Conservation (phyloP, 2,888 invertebrate species). For the Pecten maximus region DNA sequence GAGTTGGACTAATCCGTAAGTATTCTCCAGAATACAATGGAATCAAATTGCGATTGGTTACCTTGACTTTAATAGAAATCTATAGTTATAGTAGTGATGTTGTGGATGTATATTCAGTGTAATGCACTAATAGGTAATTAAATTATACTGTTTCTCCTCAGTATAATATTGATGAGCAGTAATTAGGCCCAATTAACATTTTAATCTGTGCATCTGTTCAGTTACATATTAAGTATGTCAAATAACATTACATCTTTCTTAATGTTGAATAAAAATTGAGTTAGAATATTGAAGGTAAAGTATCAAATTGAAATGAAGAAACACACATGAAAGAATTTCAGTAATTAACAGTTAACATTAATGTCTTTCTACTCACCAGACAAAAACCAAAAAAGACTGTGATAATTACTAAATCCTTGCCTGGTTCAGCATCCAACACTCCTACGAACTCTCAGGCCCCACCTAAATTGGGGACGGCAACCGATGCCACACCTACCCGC, state of each 20-base stretch:
- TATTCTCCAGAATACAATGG: slow-evolving; percentile 30
- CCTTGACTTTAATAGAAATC: not conserved
- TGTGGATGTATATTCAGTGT: too few relatives aligned
- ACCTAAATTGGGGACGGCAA: slow-evolving; percentile 12
- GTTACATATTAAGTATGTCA: too few relatives aligned
- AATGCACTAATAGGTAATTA: too few relatives aligned
- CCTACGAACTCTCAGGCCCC: slow-evolving; percentile 31
- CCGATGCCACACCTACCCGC: slow-evolving; percentile 30
- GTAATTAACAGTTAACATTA: not conserved
- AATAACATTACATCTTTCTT: too few relatives aligned
- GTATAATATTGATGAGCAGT: too few relatives aligned
- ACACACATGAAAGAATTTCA: too few relatives aligned
- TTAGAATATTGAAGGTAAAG: not conserved
- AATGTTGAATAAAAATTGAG: too few relatives aligned
- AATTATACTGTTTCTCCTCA: too few relatives aligned
- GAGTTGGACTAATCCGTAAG: slow-evolving; percentile 61
- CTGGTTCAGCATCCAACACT: slow-evolving; percentile 38
- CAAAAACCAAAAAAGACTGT: slow-evolving; percentile 69
- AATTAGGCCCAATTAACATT: too few relatives aligned
- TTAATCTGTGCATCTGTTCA: too few relatives aligned
- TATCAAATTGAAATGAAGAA: slow-evolving; percentile 2
- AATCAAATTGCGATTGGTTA: not conserved
- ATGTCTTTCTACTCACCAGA: slow-evolving; percentile 57
- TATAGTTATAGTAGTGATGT: not conserved
- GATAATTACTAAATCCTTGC: slow-evolving; percentile 58